phyloP scores from a whole-genome alignment of 2,888 invertebrate genomes.

The Acheta domesticus region DNA sequence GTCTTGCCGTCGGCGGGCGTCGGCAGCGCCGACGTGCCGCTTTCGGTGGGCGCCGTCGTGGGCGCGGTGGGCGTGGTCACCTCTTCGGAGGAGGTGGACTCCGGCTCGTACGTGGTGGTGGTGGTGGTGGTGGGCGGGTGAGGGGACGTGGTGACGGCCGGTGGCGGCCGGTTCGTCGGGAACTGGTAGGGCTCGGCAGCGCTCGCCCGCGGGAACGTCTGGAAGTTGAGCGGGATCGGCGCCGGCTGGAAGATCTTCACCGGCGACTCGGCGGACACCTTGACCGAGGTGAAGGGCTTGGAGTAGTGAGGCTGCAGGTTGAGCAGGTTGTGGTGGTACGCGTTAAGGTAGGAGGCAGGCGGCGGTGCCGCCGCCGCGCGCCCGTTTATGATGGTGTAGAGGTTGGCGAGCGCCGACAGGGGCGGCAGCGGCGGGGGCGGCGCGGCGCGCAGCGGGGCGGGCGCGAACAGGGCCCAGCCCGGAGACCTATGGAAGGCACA shows the following conservation, averaged over 20 bases:
- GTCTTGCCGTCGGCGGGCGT: conserved; percentile 38
- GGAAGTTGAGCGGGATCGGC: background rate
- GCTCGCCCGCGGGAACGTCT: background rate
- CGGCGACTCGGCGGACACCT: background rate
- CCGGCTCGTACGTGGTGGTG: background rate
- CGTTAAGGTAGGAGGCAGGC: background rate
- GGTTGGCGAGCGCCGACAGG: conserved; percentile 23
- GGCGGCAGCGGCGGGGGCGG: conserved; percentile 30
- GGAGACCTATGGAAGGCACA: background rate
- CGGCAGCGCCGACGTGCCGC: background rate
- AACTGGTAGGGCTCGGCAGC: background rate
- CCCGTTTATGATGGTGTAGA: conserved; percentile 26
- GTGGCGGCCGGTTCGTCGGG: background rate
- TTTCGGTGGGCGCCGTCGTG: background rate
- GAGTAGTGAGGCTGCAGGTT: conserved; percentile 20
- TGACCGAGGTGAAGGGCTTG: conserved; percentile 5
- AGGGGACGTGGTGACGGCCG: background rate
- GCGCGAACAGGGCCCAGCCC: conserved; percentile 3
- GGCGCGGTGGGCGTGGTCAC: background rate
- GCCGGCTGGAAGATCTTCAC: background rate
- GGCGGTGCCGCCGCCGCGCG: background rate
- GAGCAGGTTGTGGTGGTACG: background rate
- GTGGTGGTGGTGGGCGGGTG: background rate
- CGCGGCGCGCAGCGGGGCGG: conserved; percentile 18
- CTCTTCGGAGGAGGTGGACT: background rate